Conservation (phyloP, 2,113 vertebrate species). For the Madoqua kirkii region DNA sequence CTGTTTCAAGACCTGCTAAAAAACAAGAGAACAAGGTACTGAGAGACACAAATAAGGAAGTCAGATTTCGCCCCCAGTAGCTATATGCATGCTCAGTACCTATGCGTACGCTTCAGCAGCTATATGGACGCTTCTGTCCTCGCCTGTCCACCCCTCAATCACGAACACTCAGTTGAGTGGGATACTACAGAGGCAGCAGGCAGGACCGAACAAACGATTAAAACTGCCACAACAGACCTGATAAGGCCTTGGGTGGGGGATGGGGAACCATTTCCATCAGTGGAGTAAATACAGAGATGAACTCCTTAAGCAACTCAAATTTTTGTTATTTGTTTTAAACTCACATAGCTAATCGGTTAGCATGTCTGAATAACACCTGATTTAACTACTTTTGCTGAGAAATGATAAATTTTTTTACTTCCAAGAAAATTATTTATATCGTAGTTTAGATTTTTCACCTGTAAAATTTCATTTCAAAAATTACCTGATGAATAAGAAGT, state of each 20-base stretch:
- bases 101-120: rapidly evolving
- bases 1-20: background rate
- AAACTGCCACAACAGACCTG: background rate
- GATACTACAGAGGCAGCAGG: background rate
- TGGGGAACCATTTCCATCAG: background rate
- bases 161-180: background rate
- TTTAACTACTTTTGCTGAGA: conserved; percentile 2
- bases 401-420: background rate
- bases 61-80: background rate
- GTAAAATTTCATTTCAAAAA: conserved; percentile 32
- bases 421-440: background rate
- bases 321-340: background rate
- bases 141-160: rapidly evolving
- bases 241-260: background rate
- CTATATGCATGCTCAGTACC: too few relatives aligned
- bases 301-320: background rate
- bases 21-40: background rate
- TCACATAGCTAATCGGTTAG: background rate
- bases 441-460: conserved; percentile 27
- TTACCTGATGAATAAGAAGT: conserved; percentile 4
- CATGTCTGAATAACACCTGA: background rate
- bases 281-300: background rate
- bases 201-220: background rate
- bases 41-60: background rate
- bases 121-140: background rate